Conservation (phyloP, 1,140 invertebrate genomes). For the Arctopsyche grandis region DNA sequence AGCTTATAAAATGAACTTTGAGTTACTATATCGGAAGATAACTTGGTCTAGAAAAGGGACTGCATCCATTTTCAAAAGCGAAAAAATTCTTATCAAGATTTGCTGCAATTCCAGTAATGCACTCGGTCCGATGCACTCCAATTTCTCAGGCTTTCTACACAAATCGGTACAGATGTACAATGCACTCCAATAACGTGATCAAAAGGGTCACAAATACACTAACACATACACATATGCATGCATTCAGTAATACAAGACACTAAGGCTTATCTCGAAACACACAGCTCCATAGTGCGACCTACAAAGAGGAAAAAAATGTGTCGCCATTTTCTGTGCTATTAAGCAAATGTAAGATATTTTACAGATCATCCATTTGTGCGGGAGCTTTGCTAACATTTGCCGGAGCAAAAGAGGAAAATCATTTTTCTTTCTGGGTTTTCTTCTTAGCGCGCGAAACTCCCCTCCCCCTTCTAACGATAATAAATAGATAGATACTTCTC, state of each 20-base stretch:
- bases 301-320: neutral
- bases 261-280: neutral
- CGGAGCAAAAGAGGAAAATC: neutral
- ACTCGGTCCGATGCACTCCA: no score
- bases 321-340: constrained; percentile 36
- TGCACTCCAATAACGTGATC: neutral
- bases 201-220: neutral
- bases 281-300: neutral
- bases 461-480: constrained; percentile 16
- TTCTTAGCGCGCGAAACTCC: constrained; percentile 9
- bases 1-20: no score
- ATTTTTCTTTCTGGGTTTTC: constrained; percentile 26
- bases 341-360: constrained; percentile 38
- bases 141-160: neutral
- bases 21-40: no score
- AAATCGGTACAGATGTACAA: neutral
- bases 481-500: constrained; percentile 23
- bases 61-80: no score
- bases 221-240: neutral
- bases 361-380: constrained; percentile 27
- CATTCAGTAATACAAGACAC: neutral
- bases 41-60: no score
- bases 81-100: no score
- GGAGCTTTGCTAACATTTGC: constrained; percentile 4
- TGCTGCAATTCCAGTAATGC: no score